phyloP scores from a whole-genome alignment of 2,888 invertebrate species.

The Bimastos eiseni region DNA sequence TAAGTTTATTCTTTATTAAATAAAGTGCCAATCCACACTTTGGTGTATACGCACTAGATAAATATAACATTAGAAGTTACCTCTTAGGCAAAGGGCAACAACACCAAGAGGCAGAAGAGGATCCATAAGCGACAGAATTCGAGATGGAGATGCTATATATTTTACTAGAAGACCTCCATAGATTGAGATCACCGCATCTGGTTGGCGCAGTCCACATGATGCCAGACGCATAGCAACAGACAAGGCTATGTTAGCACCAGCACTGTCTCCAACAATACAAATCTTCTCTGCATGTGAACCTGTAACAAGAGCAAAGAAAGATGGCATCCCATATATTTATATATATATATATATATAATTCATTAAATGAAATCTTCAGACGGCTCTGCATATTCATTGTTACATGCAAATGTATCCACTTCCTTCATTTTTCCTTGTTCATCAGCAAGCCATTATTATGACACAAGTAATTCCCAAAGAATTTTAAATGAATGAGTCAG shows the following conservation, averaged over 20 bases:
- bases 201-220: slow-evolving; percentile 69
- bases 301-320: slow-evolving; percentile 36
- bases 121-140: slow-evolving; percentile 89
- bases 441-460: not conserved
- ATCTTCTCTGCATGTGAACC: slow-evolving; percentile 66
- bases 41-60: too few relatives aligned
- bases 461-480: too few relatives aligned
- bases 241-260: slow-evolving; percentile 89
- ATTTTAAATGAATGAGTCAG: too few relatives aligned
- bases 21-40: too few relatives aligned
- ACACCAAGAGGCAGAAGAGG: slow-evolving; percentile 88
- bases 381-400: not conserved
- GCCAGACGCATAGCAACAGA: slow-evolving; percentile 72
- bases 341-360: not conserved
- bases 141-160: slow-evolving; percentile 87
- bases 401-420: not conserved
- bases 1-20: too few relatives aligned
- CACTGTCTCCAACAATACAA: slow-evolving; percentile 81
- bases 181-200: slow-evolving; percentile 85
- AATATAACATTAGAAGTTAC: slow-evolving; percentile 28
- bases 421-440: not conserved
- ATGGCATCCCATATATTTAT: too few relatives aligned
- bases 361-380: not conserved
- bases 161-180: slow-evolving; percentile 87
- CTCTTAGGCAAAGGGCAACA: slow-evolving; percentile 64